Evolutionary conservation across 1,140 invertebrate genomes (phyloP).

Genomic region (Contarinia nasturtii): DNA sequence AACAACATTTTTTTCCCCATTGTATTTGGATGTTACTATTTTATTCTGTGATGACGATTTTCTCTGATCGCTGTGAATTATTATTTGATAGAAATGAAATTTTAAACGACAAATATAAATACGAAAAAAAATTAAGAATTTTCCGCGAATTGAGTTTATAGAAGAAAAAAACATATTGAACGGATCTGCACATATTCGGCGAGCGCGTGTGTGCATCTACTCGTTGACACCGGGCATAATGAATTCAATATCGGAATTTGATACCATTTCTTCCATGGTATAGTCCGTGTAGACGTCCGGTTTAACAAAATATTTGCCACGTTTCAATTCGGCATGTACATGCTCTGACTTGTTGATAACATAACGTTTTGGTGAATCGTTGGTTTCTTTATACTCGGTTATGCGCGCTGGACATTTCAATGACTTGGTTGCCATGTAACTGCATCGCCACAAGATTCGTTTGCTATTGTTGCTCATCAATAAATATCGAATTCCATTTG

Average conservation of each 20-base stretch:
- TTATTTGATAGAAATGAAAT: too few species aligned
- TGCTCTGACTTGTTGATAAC: slow-evolving; percentile 21
- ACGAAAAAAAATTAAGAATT: too few species aligned
- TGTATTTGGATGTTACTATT: too few species aligned
- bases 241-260: background rate
- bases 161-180: too few species aligned
- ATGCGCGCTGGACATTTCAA: slow-evolving; percentile 22
- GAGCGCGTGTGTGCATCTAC: background rate
- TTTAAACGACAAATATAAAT: too few species aligned
- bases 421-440: slow-evolving; percentile 23
- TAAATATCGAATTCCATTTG: slow-evolving; percentile 20
- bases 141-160: too few species aligned
- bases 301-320: slow-evolving; percentile 14
- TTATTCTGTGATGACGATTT: too few species aligned
- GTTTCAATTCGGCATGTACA: slow-evolving; percentile 18
- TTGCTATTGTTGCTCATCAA: slow-evolving; percentile 24
- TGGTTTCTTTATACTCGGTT: slow-evolving; percentile 17
- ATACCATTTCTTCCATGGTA: background rate
- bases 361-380: slow-evolving; percentile 20
- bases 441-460: slow-evolving; percentile 23
- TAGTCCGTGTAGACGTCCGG: background rate
- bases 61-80: too few species aligned
- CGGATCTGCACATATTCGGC: too few species aligned
- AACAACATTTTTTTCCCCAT: too few species aligned
- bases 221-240: background rate